These are phyloP conservation scores for Hymenopus coronatus DNA, from an alignment of 2,888 invertebrate genomes.

Conservation along the genomic window DNA sequence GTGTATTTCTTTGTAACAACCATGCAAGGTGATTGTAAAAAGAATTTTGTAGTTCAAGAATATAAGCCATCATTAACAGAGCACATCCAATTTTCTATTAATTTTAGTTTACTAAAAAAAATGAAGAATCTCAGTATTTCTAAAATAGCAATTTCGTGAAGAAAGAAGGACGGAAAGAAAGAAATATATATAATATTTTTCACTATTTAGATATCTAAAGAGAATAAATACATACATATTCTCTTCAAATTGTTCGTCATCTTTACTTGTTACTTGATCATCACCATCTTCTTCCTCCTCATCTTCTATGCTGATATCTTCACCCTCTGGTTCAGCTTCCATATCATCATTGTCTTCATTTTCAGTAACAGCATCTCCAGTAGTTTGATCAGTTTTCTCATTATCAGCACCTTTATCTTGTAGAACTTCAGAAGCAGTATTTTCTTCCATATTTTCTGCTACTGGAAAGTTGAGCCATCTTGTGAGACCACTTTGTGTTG, in stretches of 20 bases:
- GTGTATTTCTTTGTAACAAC: too few relatives aligned
- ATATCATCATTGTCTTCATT: not conserved
- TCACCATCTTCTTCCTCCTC: constrained; percentile 52
- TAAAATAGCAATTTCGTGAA: not conserved
- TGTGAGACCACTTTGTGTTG: constrained; percentile 86
- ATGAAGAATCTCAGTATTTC: too few relatives aligned
- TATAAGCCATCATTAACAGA: too few relatives aligned
- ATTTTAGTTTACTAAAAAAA: too few relatives aligned
- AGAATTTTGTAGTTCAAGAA: too few relatives aligned
- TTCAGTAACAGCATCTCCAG: not conserved
- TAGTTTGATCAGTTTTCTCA: not conserved
- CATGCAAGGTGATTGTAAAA: too few relatives aligned
- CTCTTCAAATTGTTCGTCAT: constrained; percentile 44
- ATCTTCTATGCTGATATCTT: constrained; percentile 34
- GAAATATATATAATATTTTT: constrained; percentile 18
- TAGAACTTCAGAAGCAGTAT: constrained; percentile 21
- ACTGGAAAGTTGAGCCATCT: constrained; percentile 72
- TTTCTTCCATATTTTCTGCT: constrained; percentile 17
- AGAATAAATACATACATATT: constrained; percentile 16
- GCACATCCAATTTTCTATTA: too few relatives aligned
- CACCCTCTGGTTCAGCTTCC: not conserved
- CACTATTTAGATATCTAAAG: not conserved
- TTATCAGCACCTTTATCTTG: not conserved
- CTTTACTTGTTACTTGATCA: not conserved
- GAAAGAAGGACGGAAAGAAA: constrained; percentile 1